Evolutionary conservation across 2,113 vertebrate species (phyloP).

Genomic region (Nycticryphes semicollaris): DNA sequence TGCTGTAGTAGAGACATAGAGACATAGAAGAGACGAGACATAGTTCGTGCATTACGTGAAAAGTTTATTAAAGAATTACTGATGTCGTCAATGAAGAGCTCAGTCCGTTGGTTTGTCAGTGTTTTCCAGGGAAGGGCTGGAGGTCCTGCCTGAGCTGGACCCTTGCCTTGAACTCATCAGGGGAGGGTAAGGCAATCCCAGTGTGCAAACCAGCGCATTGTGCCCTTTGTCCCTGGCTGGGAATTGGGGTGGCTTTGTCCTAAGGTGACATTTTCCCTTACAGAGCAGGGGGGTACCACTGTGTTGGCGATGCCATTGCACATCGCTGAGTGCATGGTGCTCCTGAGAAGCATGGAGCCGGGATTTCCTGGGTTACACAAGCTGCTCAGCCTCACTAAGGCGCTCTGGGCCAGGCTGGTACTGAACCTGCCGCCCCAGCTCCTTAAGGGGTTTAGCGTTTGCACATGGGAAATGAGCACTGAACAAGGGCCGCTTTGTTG

Average conservation of each 20-base stretch:
- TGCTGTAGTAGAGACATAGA: neutral
- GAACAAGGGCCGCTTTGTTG: constrained; percentile 33
- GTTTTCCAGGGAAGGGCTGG: neutral
- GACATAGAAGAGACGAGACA: neutral
- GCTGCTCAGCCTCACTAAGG: neutral
- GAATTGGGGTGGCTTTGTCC: neutral
- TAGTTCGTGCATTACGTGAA: neutral
- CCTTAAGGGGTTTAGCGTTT: constrained; percentile 8
- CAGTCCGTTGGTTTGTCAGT: neutral
- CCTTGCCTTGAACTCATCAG: neutral
- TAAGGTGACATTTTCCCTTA: neutral
- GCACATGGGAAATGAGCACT: neutral
- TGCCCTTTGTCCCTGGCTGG: neutral
- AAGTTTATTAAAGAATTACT: neutral
- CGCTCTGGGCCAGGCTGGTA: neutral
- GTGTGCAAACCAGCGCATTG: neutral
- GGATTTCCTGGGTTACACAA: constrained; percentile 35
- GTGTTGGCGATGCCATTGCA: neutral
- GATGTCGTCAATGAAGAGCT: neutral
- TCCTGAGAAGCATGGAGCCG: fast-evolving
- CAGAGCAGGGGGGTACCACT: fast-evolving
- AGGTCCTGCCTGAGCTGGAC: neutral
- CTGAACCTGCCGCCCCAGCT: neutral
- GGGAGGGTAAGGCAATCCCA: neutral
- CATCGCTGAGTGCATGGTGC: neutral